Conservation (phyloP, 2,113 vertebrate genomes). For the Hippocampus guttulatus region DNA sequence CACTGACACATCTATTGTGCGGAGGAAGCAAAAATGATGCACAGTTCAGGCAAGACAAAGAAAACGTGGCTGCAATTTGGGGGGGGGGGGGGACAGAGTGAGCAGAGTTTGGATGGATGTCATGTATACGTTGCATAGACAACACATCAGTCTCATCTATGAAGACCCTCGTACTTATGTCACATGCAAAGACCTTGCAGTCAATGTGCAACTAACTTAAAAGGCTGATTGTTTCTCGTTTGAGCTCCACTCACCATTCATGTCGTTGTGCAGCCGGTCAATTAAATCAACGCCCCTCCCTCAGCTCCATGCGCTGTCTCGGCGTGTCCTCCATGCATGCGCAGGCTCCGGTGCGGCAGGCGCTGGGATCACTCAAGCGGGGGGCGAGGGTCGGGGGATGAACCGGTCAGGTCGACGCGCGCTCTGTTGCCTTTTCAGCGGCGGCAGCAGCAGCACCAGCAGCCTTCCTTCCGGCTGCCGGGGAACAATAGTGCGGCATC, state of each 20-base stretch:
- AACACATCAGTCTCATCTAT: too few relatives aligned
- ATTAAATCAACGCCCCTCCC: slow-evolving; percentile 43
- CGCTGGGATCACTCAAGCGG: slow-evolving; percentile 7
- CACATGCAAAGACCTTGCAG: neutral
- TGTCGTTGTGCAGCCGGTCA: slow-evolving; percentile 52
- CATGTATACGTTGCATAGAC: neutral
- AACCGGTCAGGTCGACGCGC: neutral
- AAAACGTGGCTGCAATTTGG: neutral
- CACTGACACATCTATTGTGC: neutral
- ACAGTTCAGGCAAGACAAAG: slow-evolving; percentile 11
- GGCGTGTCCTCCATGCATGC: slow-evolving; percentile 7
- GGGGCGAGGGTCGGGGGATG: neutral
- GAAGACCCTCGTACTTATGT: neutral
- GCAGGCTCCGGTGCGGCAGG: slow-evolving; percentile 9
- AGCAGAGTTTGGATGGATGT: slow-evolving; percentile 31
- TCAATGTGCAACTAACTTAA: slow-evolving; percentile 8
- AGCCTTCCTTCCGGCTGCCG: slow-evolving; percentile 60
- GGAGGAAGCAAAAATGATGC: neutral
- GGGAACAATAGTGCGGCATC: slow-evolving; percentile 75
- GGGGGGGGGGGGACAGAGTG: neutral
- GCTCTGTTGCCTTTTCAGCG: neutral
- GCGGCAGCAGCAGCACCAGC: neutral
- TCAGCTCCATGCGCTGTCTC: slow-evolving; percentile 25
- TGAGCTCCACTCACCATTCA: slow-evolving; percentile 67
- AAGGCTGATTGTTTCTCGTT: neutral